Evolutionary conservation across 2,888 invertebrate genomes (phyloP).

Genomic region (Idaea biselata): DNA sequence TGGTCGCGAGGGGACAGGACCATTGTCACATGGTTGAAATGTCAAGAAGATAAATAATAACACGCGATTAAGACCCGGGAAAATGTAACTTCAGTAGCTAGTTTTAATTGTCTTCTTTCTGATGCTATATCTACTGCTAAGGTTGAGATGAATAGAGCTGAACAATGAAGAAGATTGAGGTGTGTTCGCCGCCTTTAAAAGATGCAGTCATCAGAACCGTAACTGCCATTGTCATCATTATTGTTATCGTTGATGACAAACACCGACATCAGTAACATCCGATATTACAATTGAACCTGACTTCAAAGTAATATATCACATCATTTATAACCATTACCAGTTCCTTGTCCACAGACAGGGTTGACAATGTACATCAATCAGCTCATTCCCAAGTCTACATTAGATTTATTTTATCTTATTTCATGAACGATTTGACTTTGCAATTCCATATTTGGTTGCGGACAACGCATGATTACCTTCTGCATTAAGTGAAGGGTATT

Average conservation of each 20-base stretch:
- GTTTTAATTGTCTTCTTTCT: too few species aligned
- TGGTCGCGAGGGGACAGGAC: too few species aligned
- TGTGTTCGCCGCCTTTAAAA: neutral
- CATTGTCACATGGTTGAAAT: too few species aligned
- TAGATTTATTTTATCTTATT: constrained; percentile 21
- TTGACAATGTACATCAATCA: constrained; percentile 17
- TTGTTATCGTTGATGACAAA: neutral
- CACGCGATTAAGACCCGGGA: too few species aligned
- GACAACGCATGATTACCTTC: neutral
- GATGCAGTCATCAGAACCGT: neutral
- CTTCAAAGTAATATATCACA: constrained; percentile 28
- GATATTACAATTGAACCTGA: constrained; percentile 28
- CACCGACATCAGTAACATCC: constrained; percentile 8
- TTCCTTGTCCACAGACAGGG: constrained; percentile 27
- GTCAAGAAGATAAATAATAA: too few species aligned
- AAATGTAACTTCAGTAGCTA: too few species aligned
- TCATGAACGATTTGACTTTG: constrained; percentile 16
- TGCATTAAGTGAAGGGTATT: constrained; percentile 9
- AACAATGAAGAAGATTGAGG: neutral
- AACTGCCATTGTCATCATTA: neutral
- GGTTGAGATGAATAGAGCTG: neutral
- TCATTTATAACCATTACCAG: constrained; percentile 45
- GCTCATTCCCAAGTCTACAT: constrained; percentile 15
- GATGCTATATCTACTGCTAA: neutral
- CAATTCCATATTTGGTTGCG: constrained; percentile 14